phyloP scores from a whole-genome alignment of 2,113 vertebrate genomes.

The Sminthopsis crassicaudata region DNA sequence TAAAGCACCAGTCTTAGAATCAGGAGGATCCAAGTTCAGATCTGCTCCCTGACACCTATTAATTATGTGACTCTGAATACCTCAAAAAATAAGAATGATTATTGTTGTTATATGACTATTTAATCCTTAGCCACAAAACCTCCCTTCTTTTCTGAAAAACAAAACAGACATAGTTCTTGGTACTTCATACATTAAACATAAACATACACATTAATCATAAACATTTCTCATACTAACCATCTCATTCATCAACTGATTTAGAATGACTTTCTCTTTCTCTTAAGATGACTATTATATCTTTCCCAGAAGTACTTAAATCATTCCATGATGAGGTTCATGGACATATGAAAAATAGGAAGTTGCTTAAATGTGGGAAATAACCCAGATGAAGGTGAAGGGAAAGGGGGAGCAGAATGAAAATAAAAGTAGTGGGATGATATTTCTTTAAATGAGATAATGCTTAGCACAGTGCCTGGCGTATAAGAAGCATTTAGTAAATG shows the following conservation, averaged over 20 bases:
- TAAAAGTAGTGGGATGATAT: not conserved
- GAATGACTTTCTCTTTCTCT: constrained; percentile 4
- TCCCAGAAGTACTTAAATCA: not conserved
- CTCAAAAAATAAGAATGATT: not conserved
- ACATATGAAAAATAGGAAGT: not conserved
- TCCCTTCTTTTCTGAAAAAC: not conserved
- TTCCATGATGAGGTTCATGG: not conserved
- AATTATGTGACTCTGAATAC: not conserved
- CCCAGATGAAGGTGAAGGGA: not conserved
- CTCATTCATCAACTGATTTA: not conserved
- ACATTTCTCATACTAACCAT: not conserved
- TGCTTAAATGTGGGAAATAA: not conserved
- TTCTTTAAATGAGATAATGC: not conserved
- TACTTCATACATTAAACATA: not conserved
- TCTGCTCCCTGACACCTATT: not conserved
- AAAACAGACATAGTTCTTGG: not conserved
- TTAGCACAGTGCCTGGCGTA: not conserved
- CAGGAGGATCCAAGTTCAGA: not conserved
- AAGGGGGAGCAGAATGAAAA: not conserved
- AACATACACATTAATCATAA: not conserved
- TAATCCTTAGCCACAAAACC: not conserved
- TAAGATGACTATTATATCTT: not conserved
- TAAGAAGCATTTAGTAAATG: not conserved
- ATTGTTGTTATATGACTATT: not conserved
- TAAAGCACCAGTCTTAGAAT: not conserved